Evolutionary conservation across 2,113 vertebrate genomes (phyloP).

Genomic region (Promerops cafer): DNA sequence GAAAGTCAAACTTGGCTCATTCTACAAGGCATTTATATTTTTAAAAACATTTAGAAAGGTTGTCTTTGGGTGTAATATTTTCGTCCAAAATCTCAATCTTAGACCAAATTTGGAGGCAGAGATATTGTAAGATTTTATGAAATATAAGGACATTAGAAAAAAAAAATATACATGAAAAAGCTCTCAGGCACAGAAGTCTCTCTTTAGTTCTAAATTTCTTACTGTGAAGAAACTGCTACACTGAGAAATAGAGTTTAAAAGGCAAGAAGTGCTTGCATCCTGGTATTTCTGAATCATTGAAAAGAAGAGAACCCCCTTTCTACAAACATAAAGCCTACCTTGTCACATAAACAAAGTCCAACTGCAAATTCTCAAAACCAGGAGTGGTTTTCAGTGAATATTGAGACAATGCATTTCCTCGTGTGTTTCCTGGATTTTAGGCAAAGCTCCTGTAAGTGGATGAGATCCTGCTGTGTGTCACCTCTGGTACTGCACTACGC

Average conservation of each 20-base stretch:
- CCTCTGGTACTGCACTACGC: neutral
- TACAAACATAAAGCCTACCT: neutral
- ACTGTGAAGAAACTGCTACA: neutral
- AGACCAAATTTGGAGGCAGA: neutral
- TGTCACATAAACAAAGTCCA: neutral
- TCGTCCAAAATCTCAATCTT: neutral
- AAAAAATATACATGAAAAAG: neutral
- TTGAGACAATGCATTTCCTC: neutral
- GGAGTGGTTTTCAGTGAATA: neutral
- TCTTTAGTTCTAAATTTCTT: neutral
- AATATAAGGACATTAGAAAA: neutral
- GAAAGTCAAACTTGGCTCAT: neutral
- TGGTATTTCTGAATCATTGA: neutral
- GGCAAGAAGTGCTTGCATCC: neutral
- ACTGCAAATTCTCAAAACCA: neutral
- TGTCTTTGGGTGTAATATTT: neutral
- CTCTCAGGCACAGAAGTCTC: neutral
- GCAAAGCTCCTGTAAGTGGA: neutral
- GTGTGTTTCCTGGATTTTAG: neutral
- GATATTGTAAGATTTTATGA: neutral
- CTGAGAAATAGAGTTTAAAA: neutral
- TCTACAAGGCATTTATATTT: neutral
- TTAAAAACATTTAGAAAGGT: neutral
- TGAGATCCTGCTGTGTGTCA: neutral
- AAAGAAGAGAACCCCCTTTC: neutral